These are phyloP conservation scores for Leptestheria dahalacensis DNA, from an alignment of 1,140 invertebrate genomes.

Conservation along the genomic window DNA sequence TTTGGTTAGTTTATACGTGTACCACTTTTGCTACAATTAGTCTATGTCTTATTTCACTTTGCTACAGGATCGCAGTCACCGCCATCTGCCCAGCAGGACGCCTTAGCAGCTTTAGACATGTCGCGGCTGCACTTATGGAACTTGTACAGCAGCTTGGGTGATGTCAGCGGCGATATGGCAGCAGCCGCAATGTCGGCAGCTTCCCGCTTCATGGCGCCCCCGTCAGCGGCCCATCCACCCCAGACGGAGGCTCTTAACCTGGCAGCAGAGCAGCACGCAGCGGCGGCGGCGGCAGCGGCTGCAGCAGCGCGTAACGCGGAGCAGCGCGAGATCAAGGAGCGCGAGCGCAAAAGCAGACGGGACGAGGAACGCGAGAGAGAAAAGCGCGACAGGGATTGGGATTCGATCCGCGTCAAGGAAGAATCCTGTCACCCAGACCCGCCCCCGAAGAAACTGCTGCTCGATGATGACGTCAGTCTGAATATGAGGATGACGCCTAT, in stretches of 20 bases:
- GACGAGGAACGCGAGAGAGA: slow-evolving; percentile 23
- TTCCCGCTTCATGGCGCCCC: slow-evolving; percentile 27
- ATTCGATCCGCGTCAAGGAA: slow-evolving; percentile 16
- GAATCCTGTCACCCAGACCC: slow-evolving; percentile 18
- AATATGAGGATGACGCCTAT: slow-evolving; percentile 21
- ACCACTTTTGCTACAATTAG: no score
- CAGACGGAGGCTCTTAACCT: slow-evolving; percentile 46
- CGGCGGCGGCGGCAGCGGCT: slow-evolving; percentile 26
- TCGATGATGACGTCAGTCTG: slow-evolving; percentile 30
- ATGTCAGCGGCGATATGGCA: slow-evolving; percentile 23
- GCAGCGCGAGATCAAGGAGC: slow-evolving; percentile 27
- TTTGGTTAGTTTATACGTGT: no score
- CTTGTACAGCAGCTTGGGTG: slow-evolving; percentile 51
- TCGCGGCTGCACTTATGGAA: slow-evolving; percentile 63
- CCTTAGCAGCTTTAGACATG: slow-evolving; percentile 51
- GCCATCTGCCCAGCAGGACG: slow-evolving; percentile 32
- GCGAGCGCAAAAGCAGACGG: slow-evolving; percentile 20
- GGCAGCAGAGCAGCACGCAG: slow-evolving; percentile 26
- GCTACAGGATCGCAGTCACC: slow-evolving; percentile 24
- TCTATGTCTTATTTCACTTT: background rate
- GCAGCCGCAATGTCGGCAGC: slow-evolving; percentile 23
- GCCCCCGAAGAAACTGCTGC: slow-evolving; percentile 28
- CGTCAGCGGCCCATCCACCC: slow-evolving; percentile 27
- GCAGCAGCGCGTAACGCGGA: slow-evolving; percentile 29
- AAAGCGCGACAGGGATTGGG: slow-evolving; percentile 18